Evolutionary conservation across 2,797 vertebrate species (phyloP).

Genomic region (Sebastolobus alascanus): DNA sequence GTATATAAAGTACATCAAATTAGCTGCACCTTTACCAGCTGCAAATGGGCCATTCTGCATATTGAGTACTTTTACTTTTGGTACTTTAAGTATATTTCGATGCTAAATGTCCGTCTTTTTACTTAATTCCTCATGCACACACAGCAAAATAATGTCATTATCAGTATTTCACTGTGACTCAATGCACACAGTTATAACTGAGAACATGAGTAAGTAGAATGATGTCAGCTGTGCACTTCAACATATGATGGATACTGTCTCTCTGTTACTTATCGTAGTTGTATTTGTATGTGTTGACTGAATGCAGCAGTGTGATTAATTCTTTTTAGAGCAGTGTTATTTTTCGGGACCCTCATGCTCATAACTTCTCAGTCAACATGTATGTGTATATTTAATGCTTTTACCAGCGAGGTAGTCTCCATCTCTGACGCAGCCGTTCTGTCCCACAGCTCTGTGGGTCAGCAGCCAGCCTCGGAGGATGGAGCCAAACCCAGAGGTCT

Average conservation of each 20-base stretch:
- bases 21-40: too few species aligned
- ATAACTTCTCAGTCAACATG: not conserved
- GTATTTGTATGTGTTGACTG: not conserved
- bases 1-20: not conserved
- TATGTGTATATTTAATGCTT: not conserved
- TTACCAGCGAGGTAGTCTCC: not conserved
- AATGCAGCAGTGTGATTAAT: not conserved
- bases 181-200: not conserved
- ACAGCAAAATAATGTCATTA: too few species aligned
- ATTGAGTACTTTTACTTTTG: too few species aligned
- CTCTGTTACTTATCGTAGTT: too few species aligned
- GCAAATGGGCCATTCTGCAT: too few species aligned
- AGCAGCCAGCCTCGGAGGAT: constrained; percentile 79
- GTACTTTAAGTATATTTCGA: too few species aligned
- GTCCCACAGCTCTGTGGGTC: constrained; percentile 72
- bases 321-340: not conserved
- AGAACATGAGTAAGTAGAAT: not conserved
- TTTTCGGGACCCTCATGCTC: not conserved
- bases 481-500: constrained; percentile 87
- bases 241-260: not conserved
- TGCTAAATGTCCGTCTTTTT: too few species aligned
- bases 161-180: not conserved
- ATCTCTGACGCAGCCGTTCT: not conserved
- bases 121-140: too few species aligned
- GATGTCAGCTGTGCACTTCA: not conserved